Conservation (phyloP, 2,888 invertebrate species). For the Chelonus formosanus region DNA sequence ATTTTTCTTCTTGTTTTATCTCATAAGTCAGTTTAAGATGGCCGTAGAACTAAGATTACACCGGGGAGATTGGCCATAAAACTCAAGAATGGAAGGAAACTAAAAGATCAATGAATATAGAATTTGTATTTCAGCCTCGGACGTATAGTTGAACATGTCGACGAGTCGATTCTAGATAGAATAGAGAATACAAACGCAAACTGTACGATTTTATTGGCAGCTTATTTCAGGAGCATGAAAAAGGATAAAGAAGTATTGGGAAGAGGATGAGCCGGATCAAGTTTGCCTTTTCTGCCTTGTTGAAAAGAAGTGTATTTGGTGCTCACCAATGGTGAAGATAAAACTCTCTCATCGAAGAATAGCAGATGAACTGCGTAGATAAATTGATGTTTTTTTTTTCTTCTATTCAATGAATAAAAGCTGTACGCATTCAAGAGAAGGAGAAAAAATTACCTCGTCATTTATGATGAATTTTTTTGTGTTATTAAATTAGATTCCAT, state of each 20-base stretch:
- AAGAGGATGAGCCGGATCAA: slow-evolving; percentile 35
- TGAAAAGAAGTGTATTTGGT: slow-evolving; percentile 10
- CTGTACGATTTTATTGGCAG: slow-evolving; percentile 34
- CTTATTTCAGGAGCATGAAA: slow-evolving; percentile 28
- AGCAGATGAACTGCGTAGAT: slow-evolving; percentile 2
- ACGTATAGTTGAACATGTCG: slow-evolving; percentile 19
- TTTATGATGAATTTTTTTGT: too few relatives aligned
- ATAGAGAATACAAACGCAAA: slow-evolving; percentile 6
- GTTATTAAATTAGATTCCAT: too few relatives aligned
- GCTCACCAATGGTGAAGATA: not conserved
- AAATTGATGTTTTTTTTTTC: not conserved
- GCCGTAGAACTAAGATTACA: slow-evolving; percentile 20
- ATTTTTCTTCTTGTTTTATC: not conserved
- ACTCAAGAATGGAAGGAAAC: slow-evolving; percentile 33
- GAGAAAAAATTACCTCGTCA: too few relatives aligned
- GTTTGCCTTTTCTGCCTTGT: slow-evolving; percentile 22
- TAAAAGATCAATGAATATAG: slow-evolving; percentile 41
- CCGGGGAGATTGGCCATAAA: slow-evolving; percentile 34
- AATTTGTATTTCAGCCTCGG: slow-evolving; percentile 36
- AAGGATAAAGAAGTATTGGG: slow-evolving; percentile 27
- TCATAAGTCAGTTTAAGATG: slow-evolving; percentile 14
- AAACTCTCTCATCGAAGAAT: slow-evolving; percentile 16
- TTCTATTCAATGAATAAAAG: not conserved
- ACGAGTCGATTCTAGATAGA: slow-evolving; percentile 25
- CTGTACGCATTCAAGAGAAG: too few relatives aligned